phyloP scores from a whole-genome alignment of 2,113 vertebrate species.

The Oreochromis spilurus region DNA sequence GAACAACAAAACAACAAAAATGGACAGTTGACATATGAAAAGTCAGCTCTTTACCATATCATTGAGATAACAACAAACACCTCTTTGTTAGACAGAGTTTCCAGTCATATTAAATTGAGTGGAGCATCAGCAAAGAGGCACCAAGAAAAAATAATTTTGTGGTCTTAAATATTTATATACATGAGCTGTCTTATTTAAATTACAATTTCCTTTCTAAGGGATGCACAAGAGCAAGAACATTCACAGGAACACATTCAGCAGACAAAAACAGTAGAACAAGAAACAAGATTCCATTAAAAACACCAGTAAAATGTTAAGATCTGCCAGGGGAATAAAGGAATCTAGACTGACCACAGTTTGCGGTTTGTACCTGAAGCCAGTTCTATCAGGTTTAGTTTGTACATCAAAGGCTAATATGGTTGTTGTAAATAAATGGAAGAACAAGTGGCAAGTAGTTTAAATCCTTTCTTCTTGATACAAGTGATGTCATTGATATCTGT shows the following conservation, averaged over 20 bases:
- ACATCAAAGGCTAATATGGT: not conserved
- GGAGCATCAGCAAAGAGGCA: not conserved
- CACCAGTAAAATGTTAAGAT: not conserved
- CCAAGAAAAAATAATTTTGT: not conserved
- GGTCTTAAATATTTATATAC: not conserved
- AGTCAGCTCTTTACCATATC: rapidly evolving
- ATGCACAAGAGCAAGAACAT: not conserved
- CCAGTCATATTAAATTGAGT: not conserved
- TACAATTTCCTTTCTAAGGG: not conserved
- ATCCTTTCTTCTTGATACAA: not conserved
- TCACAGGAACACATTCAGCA: not conserved
- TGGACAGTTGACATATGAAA: not conserved
- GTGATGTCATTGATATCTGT: not conserved
- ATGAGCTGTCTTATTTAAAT: not conserved
- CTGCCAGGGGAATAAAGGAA: not conserved
- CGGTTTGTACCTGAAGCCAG: not conserved
- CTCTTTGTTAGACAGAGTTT: not conserved
- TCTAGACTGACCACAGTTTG: rapidly evolving
- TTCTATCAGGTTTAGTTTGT: not conserved
- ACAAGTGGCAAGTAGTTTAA: not conserved
- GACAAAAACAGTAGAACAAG: not conserved
- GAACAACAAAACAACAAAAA: not conserved
- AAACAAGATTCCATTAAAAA: not conserved
- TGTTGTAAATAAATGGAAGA: not conserved
- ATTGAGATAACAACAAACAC: not conserved